These are phyloP conservation scores for Synanthedon vespiformis DNA, from an alignment of 2,888 invertebrate genomes.

Conservation along the genomic window DNA sequence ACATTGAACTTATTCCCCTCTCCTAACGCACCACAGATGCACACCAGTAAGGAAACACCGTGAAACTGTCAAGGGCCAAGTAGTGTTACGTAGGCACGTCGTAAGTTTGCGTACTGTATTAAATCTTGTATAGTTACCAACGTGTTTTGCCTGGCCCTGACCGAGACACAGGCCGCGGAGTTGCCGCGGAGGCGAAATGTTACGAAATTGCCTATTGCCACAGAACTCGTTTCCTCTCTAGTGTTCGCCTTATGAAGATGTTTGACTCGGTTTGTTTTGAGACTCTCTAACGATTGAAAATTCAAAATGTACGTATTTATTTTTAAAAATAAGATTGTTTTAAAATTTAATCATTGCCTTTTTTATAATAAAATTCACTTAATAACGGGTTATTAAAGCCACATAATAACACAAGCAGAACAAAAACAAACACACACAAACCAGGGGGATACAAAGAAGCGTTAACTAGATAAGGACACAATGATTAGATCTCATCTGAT, in stretches of 20 bases:
- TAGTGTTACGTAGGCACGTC: not conserved
- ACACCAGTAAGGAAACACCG: not conserved
- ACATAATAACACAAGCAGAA: too few species aligned
- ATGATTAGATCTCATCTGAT: too few species aligned
- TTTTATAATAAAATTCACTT: too few species aligned
- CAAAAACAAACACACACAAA: too few species aligned
- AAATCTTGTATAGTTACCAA: not conserved
- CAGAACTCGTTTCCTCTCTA: conserved; percentile 33
- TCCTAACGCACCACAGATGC: conserved; percentile 5
- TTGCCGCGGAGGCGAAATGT: conserved; percentile 51
- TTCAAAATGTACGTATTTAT: too few species aligned
- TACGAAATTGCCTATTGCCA: conserved; percentile 53
- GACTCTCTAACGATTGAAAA: too few species aligned
- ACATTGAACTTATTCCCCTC: conserved; percentile 20
- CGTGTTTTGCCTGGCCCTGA: conserved; percentile 45
- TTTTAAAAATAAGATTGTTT: too few species aligned
- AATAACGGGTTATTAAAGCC: too few species aligned
- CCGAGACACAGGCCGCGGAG: conserved; percentile 59
- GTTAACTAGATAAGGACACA: too few species aligned
- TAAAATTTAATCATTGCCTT: too few species aligned
- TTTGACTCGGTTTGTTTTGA: conserved; percentile 17
- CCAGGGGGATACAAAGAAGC: too few species aligned
- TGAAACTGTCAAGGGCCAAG: not conserved
- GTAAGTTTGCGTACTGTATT: not conserved
- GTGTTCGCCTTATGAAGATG: not conserved